Evolutionary conservation across 2,113 vertebrate species (phyloP).

Genomic region (Oxyura jamaicensis): DNA sequence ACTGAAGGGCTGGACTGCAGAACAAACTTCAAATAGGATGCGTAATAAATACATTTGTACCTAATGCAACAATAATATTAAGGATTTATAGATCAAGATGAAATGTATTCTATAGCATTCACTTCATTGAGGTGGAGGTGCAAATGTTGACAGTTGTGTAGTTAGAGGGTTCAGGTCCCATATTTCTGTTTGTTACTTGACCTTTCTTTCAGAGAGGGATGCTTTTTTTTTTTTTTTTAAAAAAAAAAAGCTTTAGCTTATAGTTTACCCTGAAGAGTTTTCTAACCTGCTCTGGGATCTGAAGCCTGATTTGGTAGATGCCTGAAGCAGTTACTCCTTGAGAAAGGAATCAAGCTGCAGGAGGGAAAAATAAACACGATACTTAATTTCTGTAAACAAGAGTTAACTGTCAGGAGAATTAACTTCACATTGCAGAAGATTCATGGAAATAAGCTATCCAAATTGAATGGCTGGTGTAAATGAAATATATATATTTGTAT

Average conservation of each 20-base stretch:
- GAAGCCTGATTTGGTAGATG: background rate
- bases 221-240: background rate
- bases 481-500: too few species aligned
- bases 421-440: background rate
- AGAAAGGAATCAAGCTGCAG: background rate
- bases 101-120: background rate
- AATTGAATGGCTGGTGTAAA: background rate
- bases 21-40: background rate
- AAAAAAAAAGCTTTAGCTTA: background rate
- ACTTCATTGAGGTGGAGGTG: background rate
- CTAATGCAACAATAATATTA: background rate
- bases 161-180: background rate
- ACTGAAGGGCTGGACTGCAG: background rate
- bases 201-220: background rate
- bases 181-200: background rate
- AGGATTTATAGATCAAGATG: background rate
- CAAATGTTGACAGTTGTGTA: background rate
- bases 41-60: background rate
- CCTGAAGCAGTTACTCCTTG: background rate
- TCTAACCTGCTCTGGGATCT: background rate
- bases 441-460: background rate
- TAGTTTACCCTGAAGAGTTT: background rate
- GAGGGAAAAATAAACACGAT: background rate
- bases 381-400: background rate
- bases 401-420: background rate